A percentile compares a stretch with the other conserved stretches of the same genome.
phyloP scores from a whole-genome alignment of 2,113 vertebrate species.

The Phaethornis superciliosus region DNA sequence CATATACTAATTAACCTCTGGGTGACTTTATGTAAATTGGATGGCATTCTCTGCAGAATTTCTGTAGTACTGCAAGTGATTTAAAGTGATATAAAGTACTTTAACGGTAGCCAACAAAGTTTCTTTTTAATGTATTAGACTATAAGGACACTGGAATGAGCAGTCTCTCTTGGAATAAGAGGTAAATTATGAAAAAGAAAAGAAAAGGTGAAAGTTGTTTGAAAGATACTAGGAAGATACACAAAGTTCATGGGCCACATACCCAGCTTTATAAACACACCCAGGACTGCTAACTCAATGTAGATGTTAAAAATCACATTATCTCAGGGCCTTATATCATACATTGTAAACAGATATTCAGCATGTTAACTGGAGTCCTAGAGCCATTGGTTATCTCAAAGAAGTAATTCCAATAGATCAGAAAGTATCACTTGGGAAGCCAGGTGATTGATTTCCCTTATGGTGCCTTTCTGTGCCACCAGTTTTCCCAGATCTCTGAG shows the following conservation, averaged over 20 bases:
- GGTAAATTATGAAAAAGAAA: background rate
- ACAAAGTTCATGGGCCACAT: background rate
- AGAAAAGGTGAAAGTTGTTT: background rate
- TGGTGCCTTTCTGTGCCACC: background rate
- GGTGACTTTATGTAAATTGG: conserved; percentile 67
- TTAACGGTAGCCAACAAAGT: conserved; percentile 27
- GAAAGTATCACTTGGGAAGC: background rate
- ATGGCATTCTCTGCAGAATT: conserved; percentile 39
- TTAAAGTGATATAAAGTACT: conserved; percentile 23
- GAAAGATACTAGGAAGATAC: background rate
- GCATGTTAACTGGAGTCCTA: background rate
- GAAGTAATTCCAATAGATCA: background rate
- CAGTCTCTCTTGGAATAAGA: background rate
- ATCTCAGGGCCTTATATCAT: background rate
- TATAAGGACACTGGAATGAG: background rate
- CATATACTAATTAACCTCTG: conserved; percentile 67
- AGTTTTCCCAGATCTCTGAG: background rate
- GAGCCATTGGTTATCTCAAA: background rate
- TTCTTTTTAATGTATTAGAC: conserved; percentile 2
- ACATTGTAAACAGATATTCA: background rate
- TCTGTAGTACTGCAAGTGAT: conserved; percentile 2
- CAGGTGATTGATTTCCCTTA: background rate
- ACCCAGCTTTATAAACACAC: background rate
- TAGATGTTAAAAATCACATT: background rate
- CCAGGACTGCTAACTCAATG: background rate